Conservation (phyloP, 2,888 invertebrate species). For the Scaptomyza polygonia region DNA sequence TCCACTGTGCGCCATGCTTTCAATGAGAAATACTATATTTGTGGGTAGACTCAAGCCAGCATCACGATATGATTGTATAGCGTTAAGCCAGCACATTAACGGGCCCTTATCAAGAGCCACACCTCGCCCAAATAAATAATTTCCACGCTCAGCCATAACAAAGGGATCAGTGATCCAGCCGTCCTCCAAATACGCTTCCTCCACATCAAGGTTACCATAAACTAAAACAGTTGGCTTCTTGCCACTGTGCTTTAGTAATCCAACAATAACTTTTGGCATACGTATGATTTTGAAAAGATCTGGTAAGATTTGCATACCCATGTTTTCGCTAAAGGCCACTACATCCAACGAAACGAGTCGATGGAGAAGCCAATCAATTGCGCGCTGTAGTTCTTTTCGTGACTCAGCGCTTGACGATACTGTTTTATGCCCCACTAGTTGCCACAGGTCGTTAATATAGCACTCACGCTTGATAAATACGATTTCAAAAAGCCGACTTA, state of each 20-base stretch:
- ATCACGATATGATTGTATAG: slow-evolving; percentile 52
- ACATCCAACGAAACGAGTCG: slow-evolving; percentile 39
- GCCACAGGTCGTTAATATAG: slow-evolving; percentile 51
- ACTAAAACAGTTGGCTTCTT: slow-evolving; percentile 45
- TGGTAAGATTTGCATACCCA: slow-evolving; percentile 46
- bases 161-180: slow-evolving; percentile 56
- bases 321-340: slow-evolving; percentile 47
- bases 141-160: slow-evolving; percentile 43
- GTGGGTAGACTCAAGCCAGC: slow-evolving; percentile 41
- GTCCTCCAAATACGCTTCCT: slow-evolving; percentile 38
- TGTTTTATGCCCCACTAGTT: slow-evolving; percentile 35
- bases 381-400: slow-evolving; percentile 28
- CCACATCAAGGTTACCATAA: slow-evolving; percentile 58
- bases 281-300: slow-evolving; percentile 33
- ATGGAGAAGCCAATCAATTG: slow-evolving; percentile 48
- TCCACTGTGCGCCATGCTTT: slow-evolving; percentile 52
- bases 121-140: slow-evolving; percentile 52
- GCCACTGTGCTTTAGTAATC: slow-evolving; percentile 18
- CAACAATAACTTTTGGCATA: slow-evolving; percentile 51
- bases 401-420: slow-evolving; percentile 30
- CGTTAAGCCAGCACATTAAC: slow-evolving; percentile 56
- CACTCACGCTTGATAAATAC: slow-evolving; percentile 44
- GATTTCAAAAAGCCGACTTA: slow-evolving; percentile 39
- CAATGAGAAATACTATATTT: slow-evolving; percentile 49
- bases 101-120: slow-evolving; percentile 54